Evolutionary conservation across 2,888 invertebrate species (phyloP).

Genomic region (Diarsia dahlii): DNA sequence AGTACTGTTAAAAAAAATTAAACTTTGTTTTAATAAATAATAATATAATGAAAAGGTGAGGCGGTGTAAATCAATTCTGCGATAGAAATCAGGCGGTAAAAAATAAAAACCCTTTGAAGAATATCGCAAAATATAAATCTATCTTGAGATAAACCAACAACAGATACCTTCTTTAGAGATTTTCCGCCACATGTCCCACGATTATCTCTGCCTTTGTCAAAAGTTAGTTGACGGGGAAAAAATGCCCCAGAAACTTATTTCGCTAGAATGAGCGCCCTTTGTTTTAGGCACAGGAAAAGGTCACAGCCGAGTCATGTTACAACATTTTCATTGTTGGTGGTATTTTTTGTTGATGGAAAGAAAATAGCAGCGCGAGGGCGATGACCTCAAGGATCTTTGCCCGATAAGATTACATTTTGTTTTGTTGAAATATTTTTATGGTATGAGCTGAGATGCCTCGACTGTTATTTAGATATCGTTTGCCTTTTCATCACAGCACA

Average conservation of each 20-base stretch:
- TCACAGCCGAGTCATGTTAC: slow-evolving; percentile 66
- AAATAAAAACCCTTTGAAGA: neutral
- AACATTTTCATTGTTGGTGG: slow-evolving; percentile 60
- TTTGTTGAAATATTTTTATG: slow-evolving; percentile 18
- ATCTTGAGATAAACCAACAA: neutral
- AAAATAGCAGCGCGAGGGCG: slow-evolving; percentile 23
- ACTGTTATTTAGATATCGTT: slow-evolving; percentile 16
- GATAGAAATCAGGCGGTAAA: neutral
- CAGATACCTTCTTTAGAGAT: neutral
- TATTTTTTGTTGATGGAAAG: slow-evolving; percentile 63
- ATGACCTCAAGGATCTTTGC: slow-evolving; percentile 26
- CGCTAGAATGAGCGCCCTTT: slow-evolving; percentile 72
- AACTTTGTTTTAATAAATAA: no score
- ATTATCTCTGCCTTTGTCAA: slow-evolving; percentile 41
- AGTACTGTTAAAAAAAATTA: no score
- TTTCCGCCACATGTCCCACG: neutral
- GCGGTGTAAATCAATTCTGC: neutral
- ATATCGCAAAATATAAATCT: neutral
- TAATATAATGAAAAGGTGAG: no score
- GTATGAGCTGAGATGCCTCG: neutral
- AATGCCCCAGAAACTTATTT: slow-evolving; percentile 71
- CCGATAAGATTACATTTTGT: slow-evolving; percentile 23
- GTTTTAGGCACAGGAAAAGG: slow-evolving; percentile 68
- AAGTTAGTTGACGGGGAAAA: slow-evolving; percentile 69
- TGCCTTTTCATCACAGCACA: slow-evolving; percentile 19